Evolutionary conservation across 2,888 invertebrate species (phyloP).

Genomic region (Patella caerulea): DNA sequence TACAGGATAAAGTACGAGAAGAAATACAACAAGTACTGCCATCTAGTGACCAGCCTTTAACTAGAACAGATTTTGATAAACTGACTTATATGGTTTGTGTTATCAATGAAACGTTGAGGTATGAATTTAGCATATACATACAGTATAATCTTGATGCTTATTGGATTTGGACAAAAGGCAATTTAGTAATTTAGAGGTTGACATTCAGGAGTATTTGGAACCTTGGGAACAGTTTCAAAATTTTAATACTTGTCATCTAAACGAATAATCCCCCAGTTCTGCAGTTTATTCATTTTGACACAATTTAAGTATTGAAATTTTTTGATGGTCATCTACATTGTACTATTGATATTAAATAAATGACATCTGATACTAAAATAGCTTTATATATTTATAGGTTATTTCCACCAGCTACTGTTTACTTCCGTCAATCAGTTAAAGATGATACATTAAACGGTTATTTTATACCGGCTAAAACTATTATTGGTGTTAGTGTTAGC

Average conservation of each 20-base stretch:
- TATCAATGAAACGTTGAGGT: conserved; percentile 64
- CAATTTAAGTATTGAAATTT: neutral
- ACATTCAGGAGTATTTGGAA: too few species aligned
- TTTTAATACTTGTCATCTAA: too few species aligned
- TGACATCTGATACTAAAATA: too few species aligned
- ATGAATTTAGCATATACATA: neutral
- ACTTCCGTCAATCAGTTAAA: conserved; percentile 45
- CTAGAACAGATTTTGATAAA: conserved; percentile 46
- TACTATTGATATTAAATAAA: too few species aligned
- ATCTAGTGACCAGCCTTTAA: conserved; percentile 31
- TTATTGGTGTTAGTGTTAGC: conserved; percentile 50
- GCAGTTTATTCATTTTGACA: neutral
- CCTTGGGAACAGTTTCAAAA: too few species aligned
- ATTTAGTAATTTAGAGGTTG: too few species aligned
- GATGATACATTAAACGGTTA: conserved; percentile 54
- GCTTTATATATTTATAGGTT: conserved; percentile 43
- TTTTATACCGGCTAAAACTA: conserved; percentile 58
- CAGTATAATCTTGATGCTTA: too few species aligned
- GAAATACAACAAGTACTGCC: conserved; percentile 47
- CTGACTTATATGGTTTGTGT: conserved; percentile 54
- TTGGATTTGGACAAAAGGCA: too few species aligned
- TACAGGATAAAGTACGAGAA: conserved; percentile 53
- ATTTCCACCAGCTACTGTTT: conserved; percentile 51
- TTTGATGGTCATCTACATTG: neutral
- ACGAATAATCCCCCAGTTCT: neutral